Percentiles rank a stretch among this genome's conserved stretches.
Evolutionary conservation across 1,140 invertebrate species (phyloP).

Genomic region (Aphaenogaster ashmeadi): DNA sequence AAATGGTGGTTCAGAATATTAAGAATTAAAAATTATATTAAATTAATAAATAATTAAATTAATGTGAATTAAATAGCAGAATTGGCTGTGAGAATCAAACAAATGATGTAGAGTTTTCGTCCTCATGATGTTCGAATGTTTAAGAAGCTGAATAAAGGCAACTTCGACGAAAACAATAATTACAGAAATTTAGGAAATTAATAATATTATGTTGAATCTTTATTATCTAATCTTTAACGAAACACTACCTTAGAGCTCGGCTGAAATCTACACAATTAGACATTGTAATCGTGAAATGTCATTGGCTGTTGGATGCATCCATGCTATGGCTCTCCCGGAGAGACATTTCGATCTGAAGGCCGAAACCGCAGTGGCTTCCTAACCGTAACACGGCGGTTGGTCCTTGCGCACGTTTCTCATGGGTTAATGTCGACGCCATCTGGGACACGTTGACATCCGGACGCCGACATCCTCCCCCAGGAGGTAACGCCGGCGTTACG

Average conservation of each 20-base stretch:
- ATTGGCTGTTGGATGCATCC: slow-evolving; percentile 43
- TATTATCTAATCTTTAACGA: neutral
- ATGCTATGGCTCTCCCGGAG: slow-evolving; percentile 12
- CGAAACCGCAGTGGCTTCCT: slow-evolving; percentile 73
- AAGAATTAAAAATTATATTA: slow-evolving; percentile 7
- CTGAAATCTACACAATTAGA: neutral
- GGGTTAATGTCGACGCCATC: slow-evolving; percentile 75
- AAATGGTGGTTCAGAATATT: neutral
- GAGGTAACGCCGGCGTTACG: slow-evolving; percentile 32
- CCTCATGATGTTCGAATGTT: neutral
- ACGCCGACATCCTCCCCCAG: slow-evolving; percentile 54
- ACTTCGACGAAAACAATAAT: neutral
- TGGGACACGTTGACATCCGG: slow-evolving; percentile 73
- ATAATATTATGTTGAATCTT: neutral
- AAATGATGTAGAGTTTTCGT: neutral
- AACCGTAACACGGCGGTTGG: slow-evolving; percentile 66
- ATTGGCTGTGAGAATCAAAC: neutral
- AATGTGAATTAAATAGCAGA: neutral
- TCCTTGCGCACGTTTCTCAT: slow-evolving; percentile 60
- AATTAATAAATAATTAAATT: slow-evolving; percentile 17
- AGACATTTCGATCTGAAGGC: slow-evolving; percentile 63
- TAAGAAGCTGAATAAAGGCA: neutral
- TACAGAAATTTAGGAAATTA: neutral
- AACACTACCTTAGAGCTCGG: neutral
- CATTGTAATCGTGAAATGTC: slow-evolving; percentile 47